Conservation (phyloP, 2,113 vertebrate species). For the Oncorhynchus keta region DNA sequence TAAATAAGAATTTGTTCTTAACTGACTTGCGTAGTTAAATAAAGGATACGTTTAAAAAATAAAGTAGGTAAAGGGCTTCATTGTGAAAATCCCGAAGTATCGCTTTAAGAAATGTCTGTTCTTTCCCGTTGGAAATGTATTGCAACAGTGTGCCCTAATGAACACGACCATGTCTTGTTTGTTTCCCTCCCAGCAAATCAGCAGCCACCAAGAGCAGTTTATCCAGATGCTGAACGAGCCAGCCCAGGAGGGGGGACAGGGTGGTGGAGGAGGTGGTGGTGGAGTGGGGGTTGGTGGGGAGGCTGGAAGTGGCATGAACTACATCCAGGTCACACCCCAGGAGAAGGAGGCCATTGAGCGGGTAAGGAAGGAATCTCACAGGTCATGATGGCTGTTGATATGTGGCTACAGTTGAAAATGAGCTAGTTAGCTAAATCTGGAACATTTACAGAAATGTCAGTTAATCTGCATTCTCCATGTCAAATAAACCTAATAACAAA, state of each 20-base stretch:
- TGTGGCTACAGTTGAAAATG: too few relatives aligned
- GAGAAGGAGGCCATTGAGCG: slow-evolving; percentile 98
- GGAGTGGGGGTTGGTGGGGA: slow-evolving; percentile 75
- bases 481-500: background rate
- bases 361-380: slow-evolving; percentile 69
- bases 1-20: too few relatives aligned
- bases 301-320: slow-evolving; percentile 86
- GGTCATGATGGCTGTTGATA: background rate
- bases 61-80: too few relatives aligned
- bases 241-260: slow-evolving; percentile 79
- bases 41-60: too few relatives aligned
- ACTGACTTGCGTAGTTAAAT: too few relatives aligned
- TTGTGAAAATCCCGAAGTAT: too few relatives aligned
- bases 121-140: too few relatives aligned
- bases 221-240: slow-evolving; percentile 97
- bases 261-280: slow-evolving; percentile 68
- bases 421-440: too few relatives aligned
- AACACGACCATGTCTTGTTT: background rate
- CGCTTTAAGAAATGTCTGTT: too few relatives aligned
- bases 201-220: slow-evolving; percentile 93
- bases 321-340: slow-evolving; percentile 97
- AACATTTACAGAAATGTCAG: too few relatives aligned
- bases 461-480: too few relatives aligned
- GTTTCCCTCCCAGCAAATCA: slow-evolving; percentile 82
- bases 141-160: background rate